phyloP scores from a whole-genome alignment of 2,888 invertebrate species.

The Sialis lutaria region DNA sequence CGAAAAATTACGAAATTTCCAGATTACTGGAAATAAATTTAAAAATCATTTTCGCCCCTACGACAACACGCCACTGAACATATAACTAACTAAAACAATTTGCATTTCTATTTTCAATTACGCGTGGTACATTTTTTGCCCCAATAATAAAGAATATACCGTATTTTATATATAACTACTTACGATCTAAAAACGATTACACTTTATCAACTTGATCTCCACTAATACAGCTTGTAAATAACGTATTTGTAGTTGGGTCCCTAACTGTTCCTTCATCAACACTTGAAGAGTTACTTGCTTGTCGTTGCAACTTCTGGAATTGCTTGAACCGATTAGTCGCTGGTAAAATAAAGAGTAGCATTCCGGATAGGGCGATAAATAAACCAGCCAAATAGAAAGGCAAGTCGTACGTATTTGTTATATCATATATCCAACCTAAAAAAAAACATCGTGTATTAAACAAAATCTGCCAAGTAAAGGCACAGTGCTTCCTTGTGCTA shows the following conservation, averaged over 20 bases:
- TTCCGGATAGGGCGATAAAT: constrained; percentile 60
- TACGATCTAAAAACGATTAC: too few relatives aligned
- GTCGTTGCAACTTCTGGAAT: constrained; percentile 17
- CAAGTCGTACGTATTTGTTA: constrained; percentile 57
- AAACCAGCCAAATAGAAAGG: constrained; percentile 69
- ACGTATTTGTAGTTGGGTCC: constrained; percentile 15
- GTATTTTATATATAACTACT: too few relatives aligned
- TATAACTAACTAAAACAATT: too few relatives aligned
- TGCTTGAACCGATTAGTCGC: constrained; percentile 19
- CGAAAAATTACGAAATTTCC: too few relatives aligned
- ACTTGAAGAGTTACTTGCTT: constrained; percentile 13
- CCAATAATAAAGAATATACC: too few relatives aligned
- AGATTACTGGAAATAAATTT: too few relatives aligned
- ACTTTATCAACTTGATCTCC: constrained; percentile 7
- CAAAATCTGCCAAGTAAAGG: too few relatives aligned
- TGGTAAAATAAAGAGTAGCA: constrained; percentile 32
- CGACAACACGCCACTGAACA: too few relatives aligned
- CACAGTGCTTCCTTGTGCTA: too few relatives aligned
- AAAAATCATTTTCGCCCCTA: too few relatives aligned
- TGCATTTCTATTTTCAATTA: too few relatives aligned
- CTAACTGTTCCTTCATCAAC: constrained; percentile 9
- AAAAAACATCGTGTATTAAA: constrained; percentile 10
- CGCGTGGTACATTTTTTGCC: too few relatives aligned
- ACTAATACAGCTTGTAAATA: constrained; percentile 16
- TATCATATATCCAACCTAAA: constrained; percentile 67